A percentile compares a stretch with the other conserved stretches of the same genome.
These are phyloP conservation scores for Euphydryas editha DNA, from an alignment of 2,888 invertebrate genomes.

Conservation along the genomic window DNA sequence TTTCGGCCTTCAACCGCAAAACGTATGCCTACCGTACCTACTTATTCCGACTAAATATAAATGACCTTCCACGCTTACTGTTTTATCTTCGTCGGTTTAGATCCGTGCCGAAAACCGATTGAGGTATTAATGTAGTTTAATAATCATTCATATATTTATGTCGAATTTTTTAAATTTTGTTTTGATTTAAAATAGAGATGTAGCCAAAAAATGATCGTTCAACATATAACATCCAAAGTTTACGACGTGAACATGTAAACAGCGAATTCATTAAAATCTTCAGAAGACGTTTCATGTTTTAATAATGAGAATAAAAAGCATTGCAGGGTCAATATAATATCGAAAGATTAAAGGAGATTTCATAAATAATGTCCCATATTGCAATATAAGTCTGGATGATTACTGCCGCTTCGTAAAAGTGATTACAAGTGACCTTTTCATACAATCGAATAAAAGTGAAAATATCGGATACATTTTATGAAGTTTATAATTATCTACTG, in stretches of 20 bases:
- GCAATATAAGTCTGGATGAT: slow-evolving; percentile 7
- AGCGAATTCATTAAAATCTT: slow-evolving; percentile 31
- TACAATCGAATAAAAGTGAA: slow-evolving; percentile 2
- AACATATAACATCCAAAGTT: slow-evolving; percentile 22
- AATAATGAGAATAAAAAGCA: slow-evolving; percentile 34
- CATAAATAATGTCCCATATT: slow-evolving; percentile 23
- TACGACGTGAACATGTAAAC: slow-evolving; percentile 33
- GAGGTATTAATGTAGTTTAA: slow-evolving; percentile 18
- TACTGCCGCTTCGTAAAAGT: slow-evolving; percentile 17
- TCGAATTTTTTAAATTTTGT: slow-evolving; percentile 9
- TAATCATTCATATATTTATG: neutral
- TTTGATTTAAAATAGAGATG: slow-evolving; percentile 25
- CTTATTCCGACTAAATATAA: slow-evolving; percentile 52
- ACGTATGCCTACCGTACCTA: slow-evolving; percentile 43
- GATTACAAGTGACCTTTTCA: slow-evolving; percentile 21
- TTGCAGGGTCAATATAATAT: slow-evolving; percentile 34
- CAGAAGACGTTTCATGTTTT: slow-evolving; percentile 39
- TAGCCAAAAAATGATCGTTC: slow-evolving; percentile 23
- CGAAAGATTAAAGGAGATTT: slow-evolving; percentile 32
- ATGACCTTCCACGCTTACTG: slow-evolving; percentile 41
- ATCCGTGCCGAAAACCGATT: slow-evolving; percentile 22
- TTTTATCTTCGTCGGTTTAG: slow-evolving; percentile 30
- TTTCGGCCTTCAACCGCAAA: slow-evolving; percentile 58
- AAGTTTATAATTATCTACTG: neutral
- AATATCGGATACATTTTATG: neutral